phyloP scores from a whole-genome alignment of 2,113 vertebrate species.

The Ciconia stormi region DNA sequence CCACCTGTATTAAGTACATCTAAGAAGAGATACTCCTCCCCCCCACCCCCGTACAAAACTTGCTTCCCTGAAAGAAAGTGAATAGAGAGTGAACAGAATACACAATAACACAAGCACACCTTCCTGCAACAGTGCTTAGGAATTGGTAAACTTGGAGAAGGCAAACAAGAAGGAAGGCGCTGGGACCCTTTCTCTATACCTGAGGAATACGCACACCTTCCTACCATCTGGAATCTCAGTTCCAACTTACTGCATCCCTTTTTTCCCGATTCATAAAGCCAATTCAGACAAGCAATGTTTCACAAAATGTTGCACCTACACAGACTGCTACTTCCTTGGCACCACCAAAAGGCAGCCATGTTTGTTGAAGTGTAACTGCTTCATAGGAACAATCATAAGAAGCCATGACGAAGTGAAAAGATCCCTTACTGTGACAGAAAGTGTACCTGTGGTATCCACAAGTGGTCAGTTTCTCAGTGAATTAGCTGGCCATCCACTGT shows the following conservation, averaged over 20 bases:
- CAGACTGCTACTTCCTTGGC: neutral
- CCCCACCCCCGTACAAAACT: neutral
- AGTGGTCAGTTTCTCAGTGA: neutral
- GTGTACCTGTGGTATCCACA: accelerated
- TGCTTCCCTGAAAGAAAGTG: neutral
- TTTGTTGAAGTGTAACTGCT: neutral
- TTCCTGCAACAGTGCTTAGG: neutral
- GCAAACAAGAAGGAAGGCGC: neutral
- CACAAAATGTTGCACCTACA: neutral
- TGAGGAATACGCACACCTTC: neutral
- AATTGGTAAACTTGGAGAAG: neutral
- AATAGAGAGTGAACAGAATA: neutral
- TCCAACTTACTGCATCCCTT: neutral
- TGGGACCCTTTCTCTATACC: neutral
- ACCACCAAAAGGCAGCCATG: accelerated
- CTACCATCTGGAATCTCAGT: neutral
- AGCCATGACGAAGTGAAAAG: neutral
- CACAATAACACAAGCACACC: neutral
- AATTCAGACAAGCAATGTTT: neutral
- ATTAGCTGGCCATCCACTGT: too few species aligned
- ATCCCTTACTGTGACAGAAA: neutral
- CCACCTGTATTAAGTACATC: neutral
- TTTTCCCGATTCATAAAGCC: neutral
- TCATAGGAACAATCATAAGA: neutral
- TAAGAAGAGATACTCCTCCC: neutral